Percentiles rank a stretch among this genome's conserved stretches.
Conservation (phyloP, 1,140 invertebrate genomes). For the Lepidurus apus region DNA sequence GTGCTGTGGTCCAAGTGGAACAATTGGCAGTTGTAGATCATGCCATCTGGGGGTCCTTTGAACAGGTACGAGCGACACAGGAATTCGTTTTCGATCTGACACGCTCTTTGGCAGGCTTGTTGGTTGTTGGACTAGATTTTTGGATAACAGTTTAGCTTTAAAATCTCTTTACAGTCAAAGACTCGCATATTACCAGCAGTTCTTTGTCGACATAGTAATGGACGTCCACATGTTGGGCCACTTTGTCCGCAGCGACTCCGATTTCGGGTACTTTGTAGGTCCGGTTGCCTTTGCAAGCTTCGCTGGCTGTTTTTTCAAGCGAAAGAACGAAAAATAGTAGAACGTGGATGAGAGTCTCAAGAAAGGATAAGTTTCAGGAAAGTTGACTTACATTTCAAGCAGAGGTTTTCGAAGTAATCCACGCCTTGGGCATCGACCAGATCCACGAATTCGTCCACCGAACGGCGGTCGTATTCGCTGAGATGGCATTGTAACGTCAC, state of each 20-base stretch:
- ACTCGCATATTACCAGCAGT: constrained; percentile 55
- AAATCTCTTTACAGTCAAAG: not conserved
- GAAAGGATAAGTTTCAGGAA: not conserved
- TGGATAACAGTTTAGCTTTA: constrained; percentile 26
- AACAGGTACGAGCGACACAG: constrained; percentile 85
- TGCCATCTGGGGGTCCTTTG: constrained; percentile 47
- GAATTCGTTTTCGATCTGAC: constrained; percentile 88
- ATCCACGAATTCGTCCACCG: constrained; percentile 73
- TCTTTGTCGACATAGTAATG: constrained; percentile 93
- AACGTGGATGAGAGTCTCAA: not conserved
- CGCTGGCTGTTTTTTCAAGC: constrained; percentile 50
- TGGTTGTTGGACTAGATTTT: constrained; percentile 27
- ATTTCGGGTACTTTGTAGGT: constrained; percentile 71
- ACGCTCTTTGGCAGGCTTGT: constrained; percentile 74
- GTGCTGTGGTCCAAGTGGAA: constrained; percentile 90
- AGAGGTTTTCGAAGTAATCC: constrained; percentile 94
- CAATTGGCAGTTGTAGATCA: constrained; percentile 68
- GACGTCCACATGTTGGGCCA: constrained; percentile 81
- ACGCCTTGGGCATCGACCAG: constrained; percentile 83
- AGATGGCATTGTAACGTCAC: constrained; percentile 82
- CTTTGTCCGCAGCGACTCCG: constrained; percentile 80
- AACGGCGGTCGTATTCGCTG: constrained; percentile 79
- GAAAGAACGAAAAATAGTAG: not conserved
- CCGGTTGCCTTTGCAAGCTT: constrained; percentile 73
- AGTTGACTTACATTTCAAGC: constrained; percentile 62